Conservation (phyloP, 2,888 invertebrate genomes). For the Cyclophora punctaria region DNA sequence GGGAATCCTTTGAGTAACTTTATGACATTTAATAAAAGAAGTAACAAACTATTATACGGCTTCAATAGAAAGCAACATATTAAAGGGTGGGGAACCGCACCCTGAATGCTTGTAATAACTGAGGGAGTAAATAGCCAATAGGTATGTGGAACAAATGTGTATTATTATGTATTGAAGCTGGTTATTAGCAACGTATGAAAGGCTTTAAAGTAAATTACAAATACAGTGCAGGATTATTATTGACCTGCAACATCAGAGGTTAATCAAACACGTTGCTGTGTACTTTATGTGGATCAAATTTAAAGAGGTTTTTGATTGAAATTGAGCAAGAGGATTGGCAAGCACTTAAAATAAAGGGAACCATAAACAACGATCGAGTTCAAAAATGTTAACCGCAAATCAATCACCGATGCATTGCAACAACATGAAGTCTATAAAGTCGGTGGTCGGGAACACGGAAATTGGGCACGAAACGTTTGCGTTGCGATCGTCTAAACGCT, state of each 20-base stretch:
- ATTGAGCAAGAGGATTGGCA: too few relatives aligned
- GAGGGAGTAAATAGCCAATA: constrained; percentile 30
- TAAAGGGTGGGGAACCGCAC: constrained; percentile 17
- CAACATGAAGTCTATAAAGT: constrained; percentile 17
- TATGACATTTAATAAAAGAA: not conserved
- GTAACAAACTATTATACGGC: constrained; percentile 9
- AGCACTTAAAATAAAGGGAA: not conserved
- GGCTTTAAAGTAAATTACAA: constrained; percentile 1
- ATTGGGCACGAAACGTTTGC: constrained; percentile 39
- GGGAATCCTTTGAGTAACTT: too few relatives aligned
- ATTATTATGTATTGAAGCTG: constrained; percentile 4
- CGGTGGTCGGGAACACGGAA: constrained; percentile 32
- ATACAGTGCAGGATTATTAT: too few relatives aligned
- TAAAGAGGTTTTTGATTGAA: too few relatives aligned
- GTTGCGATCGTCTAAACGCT: constrained; percentile 56
- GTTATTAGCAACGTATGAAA: constrained; percentile 3
- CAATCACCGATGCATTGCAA: constrained; percentile 15
- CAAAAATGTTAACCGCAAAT: constrained; percentile 4
- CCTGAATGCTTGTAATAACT: constrained; percentile 30
- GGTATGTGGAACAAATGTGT: constrained; percentile 18
- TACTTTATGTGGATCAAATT: too few relatives aligned
- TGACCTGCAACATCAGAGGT: too few relatives aligned
- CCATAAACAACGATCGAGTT: too few relatives aligned
- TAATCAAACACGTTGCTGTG: too few relatives aligned
- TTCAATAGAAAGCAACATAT: constrained; percentile 12